Conservation (phyloP, 2,113 vertebrate species). For the Anseranas semipalmata region DNA sequence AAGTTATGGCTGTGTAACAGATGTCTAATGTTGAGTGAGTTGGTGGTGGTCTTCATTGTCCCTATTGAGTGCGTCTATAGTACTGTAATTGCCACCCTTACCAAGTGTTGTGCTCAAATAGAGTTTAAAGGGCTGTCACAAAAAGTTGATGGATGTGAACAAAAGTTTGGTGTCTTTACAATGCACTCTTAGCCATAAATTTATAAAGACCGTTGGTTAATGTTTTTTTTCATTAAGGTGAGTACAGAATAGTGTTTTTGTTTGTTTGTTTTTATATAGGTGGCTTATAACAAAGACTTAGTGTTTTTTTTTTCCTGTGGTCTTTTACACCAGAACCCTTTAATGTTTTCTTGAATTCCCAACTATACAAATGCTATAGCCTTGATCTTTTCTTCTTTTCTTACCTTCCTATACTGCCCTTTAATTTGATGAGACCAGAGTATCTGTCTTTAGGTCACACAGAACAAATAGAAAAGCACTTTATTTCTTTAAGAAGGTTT, state of each 20-base stretch:
- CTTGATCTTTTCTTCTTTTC: not conserved
- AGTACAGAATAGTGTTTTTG: not conserved
- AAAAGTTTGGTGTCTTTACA: not conserved
- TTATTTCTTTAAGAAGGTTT: not conserved
- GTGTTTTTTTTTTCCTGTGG: not conserved
- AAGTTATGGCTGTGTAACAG: conserved; percentile 66
- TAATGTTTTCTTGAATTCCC: not conserved
- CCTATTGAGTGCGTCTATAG: conserved; percentile 37
- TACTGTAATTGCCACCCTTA: conserved; percentile 11
- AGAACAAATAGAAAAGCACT: conserved; percentile 22
- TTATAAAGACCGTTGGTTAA: not conserved
- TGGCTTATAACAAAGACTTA: not conserved
- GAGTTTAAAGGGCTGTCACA: not conserved
- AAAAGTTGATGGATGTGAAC: not conserved
- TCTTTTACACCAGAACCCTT: not conserved
- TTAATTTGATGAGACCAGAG: not conserved
- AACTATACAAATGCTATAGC: not conserved
- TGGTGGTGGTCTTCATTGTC: conserved; percentile 61
- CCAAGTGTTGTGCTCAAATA: not conserved
- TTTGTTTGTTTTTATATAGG: not conserved
- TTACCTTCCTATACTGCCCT: not conserved
- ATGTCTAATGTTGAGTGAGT: conserved; percentile 65
- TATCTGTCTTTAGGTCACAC: conserved; percentile 51
- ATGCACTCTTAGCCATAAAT: not conserved
- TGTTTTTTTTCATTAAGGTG: not conserved